Base-by-base conservation (phyloP, 30 jellyfish, hydroid and myxozoan genomes). In the Catostylus mosaicus region DNA sequence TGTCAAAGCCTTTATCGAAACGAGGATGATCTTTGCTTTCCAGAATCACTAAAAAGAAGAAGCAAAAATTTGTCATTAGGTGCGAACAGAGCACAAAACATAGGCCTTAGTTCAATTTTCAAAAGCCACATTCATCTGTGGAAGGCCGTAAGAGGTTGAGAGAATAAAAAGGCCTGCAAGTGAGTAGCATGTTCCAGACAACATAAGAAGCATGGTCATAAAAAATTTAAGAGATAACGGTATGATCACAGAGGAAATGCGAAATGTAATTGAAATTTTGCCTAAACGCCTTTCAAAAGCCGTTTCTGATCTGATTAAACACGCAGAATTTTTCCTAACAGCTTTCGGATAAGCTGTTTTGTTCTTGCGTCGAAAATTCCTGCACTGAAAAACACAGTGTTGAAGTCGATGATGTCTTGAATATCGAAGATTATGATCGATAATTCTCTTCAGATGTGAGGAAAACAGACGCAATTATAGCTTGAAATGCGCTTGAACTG, bases 1-100 rank as follows among this genome's bases (percentile, higher is more conserved):
- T 33, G 59, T 66, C 78, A 37, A 66, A 66, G 2, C 32, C 23
- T 30, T 27, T 6, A 1, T 66, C 78, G 29, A 2, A 66, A 3
- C 51, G 33, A 26, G 60, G 57, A 26, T 66, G 78, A 10, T 32
- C 78, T 66, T 66, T 32, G 22, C 32, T 66, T 2, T 30, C 78
- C 30, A 66, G 78, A 30, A 66, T 18, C 1, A 66, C 78, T 66
- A 32, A 6, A 33, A 66, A 1, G 16, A 29, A 32, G 27, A 10
- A 66, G 4, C n/a, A n/a, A n/a, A n/a, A n/a, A n/a, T n/a, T 5
- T 18, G 2, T 3, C 8, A 29, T 32, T 54, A 19, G 2, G n/a
- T 9, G 60, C 12, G 60, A 9, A 19, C 19, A 46, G 19, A 9
- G 60, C 60, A n/a, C n/a, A n/a, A n/a, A n/a, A n/a, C n/a, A n/a